phyloP scores from a whole-genome alignment of 1,140 invertebrate genomes.

The Ceratina calcarata region DNA sequence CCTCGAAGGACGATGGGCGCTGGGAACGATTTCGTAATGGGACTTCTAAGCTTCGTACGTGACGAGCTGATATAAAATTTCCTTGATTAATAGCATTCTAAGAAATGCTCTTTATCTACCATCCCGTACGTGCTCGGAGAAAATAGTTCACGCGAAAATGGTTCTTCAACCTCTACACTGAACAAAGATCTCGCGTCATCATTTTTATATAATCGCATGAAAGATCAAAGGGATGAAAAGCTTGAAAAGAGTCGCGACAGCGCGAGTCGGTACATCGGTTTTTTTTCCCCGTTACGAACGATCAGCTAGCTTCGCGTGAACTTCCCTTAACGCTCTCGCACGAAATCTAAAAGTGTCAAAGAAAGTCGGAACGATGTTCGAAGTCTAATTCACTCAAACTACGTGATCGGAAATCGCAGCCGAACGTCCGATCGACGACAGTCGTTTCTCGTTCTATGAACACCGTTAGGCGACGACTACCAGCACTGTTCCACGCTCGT shows the following conservation, averaged over 20 bases:
- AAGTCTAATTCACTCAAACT: not conserved
- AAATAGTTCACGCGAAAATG: not conserved
- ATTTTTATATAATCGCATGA: not conserved
- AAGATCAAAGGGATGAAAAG: not conserved
- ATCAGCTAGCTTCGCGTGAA: too few species aligned
- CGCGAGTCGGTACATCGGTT: too few species aligned
- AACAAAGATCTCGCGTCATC: not conserved
- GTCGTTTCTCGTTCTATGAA: conserved; percentile 12
- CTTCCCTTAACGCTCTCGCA: too few species aligned
- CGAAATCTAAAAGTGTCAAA: too few species aligned
- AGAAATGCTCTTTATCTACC: not conserved
- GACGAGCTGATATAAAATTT: not conserved
- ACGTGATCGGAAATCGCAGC: not conserved
- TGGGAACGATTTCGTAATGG: not conserved
- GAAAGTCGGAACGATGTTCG: not conserved
- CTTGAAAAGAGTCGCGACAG: not conserved
- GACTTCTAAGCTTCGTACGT: not conserved
- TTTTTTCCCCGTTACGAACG: too few species aligned
- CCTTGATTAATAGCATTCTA: not conserved
- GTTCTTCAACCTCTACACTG: not conserved
- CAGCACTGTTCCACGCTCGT: conserved; percentile 15
- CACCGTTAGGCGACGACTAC: conserved; percentile 22
- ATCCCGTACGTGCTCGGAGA: conserved; percentile 9
- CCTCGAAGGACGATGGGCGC: too few species aligned
- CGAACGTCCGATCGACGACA: conserved; percentile 10